phyloP scores from a whole-genome alignment of 2,888 invertebrate genomes.

The Rhorus exstirpatorius region DNA sequence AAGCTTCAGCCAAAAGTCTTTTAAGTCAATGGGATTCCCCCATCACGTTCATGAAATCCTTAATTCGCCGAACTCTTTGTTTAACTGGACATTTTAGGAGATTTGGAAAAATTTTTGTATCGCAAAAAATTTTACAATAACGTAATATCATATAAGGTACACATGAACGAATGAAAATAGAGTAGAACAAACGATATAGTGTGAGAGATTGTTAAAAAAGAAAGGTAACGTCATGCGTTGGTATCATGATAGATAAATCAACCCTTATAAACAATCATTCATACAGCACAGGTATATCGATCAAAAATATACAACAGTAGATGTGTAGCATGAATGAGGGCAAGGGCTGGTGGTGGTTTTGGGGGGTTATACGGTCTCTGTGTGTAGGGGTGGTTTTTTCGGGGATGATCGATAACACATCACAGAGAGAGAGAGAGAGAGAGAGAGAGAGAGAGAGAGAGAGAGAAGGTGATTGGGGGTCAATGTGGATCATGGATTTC shows the following conservation, averaged over 20 bases:
- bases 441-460: not conserved
- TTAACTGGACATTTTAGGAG: no score
- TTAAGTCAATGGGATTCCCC: no score
- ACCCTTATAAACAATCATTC: not conserved
- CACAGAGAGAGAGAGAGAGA: conserved; percentile 9
- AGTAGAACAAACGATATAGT: not conserved
- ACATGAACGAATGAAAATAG: not conserved
- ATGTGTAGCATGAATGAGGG: conserved; percentile 18
- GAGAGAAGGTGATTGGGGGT: not conserved
- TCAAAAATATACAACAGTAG: conserved; percentile 17
- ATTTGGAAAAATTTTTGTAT: no score
- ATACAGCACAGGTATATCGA: conserved; percentile 20
- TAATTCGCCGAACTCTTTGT: no score
- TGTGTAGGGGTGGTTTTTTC: conserved; percentile 14
- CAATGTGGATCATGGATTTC: conserved; percentile 9
- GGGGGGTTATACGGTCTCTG: not conserved
- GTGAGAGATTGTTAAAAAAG: no score
- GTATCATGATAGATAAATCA: conserved; percentile 17
- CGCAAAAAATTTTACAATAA: no score
- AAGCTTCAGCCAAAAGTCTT: no score
- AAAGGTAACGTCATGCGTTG: not conserved
- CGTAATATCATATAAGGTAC: not conserved
- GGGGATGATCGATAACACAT: conserved; percentile 28
- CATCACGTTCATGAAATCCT: no score
- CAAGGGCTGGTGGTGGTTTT: conserved; percentile 20